These are phyloP conservation scores for Netelia inedita DNA, from an alignment of 2,888 invertebrate species.

Conservation along the genomic window DNA sequence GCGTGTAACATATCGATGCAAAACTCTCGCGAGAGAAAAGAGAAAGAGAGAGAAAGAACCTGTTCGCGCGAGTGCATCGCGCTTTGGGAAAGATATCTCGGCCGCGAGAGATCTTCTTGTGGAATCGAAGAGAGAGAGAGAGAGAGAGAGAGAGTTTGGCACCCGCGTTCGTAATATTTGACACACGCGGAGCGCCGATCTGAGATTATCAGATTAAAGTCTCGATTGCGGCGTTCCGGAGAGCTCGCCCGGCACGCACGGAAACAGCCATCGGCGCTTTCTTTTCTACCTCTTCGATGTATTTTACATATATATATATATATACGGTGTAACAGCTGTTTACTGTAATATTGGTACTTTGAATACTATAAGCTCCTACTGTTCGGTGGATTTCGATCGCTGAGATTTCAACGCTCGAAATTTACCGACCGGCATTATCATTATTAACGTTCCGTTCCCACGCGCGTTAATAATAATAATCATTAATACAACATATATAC, in stretches of 20 bases:
- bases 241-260: constrained; percentile 30
- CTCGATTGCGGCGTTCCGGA: constrained; percentile 47
- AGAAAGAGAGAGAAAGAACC: constrained; percentile 67
- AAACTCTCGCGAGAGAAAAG: constrained; percentile 51
- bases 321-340: not conserved
- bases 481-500: constrained; percentile 15
- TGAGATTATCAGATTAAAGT: constrained; percentile 83
- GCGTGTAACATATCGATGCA: constrained; percentile 13
- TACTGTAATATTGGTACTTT: constrained; percentile 12
- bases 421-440: not conserved
- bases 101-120: constrained; percentile 17
- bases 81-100: constrained; percentile 37
- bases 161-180: constrained; percentile 81
- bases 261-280: constrained; percentile 56
- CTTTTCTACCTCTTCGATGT: constrained; percentile 16
- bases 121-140: constrained; percentile 35
- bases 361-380: constrained; percentile 47
- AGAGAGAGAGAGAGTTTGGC: constrained; percentile 71
- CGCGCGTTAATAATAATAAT: constrained; percentile 39
- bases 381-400: constrained; percentile 49
- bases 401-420: constrained; percentile 27
- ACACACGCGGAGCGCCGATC: constrained; percentile 79
- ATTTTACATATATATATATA: constrained; percentile 10
- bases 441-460: not conserved
- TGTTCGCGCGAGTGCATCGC: constrained; percentile 70